phyloP scores from a whole-genome alignment of 2,797 vertebrate genomes.

The Sparus aurata region DNA sequence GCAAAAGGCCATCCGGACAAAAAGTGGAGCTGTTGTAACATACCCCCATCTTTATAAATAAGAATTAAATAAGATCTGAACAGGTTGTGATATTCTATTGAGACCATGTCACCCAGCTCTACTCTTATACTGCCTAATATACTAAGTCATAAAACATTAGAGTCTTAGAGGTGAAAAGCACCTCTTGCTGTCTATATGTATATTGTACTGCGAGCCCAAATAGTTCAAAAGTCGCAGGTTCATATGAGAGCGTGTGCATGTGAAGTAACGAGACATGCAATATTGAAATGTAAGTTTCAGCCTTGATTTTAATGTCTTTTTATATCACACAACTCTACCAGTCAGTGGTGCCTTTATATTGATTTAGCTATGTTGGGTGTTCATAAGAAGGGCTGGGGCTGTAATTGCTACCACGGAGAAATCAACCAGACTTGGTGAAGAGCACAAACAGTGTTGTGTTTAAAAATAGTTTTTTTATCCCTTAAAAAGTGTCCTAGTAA shows the following conservation, averaged over 20 bases:
- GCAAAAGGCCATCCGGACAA: no score
- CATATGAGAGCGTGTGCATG: background rate
- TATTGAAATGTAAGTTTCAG: slow-evolving; percentile 11
- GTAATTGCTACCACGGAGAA: slow-evolving; percentile 55
- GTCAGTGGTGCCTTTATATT: slow-evolving; percentile 4
- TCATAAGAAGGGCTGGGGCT: slow-evolving; percentile 27
- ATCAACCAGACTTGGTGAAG: slow-evolving; percentile 42
- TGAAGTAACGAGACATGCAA: background rate
- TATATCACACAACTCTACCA: background rate
- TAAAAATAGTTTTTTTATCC: slow-evolving; percentile 30
- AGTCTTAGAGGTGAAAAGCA: background rate
- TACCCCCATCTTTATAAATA: no score
- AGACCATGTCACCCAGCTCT: no score
- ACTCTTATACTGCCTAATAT: background rate
- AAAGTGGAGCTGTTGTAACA: no score
- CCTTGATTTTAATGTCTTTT: slow-evolving; percentile 3
- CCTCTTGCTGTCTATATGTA: background rate
- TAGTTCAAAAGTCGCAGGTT: background rate
- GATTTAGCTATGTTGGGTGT: slow-evolving; percentile 27
- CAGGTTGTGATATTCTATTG: no score
- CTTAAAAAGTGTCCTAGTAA: slow-evolving; percentile 31
- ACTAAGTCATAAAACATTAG: background rate
- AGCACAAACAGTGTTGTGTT: slow-evolving; percentile 20
- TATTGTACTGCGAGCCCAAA: background rate
- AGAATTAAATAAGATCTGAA: no score